Evolutionary conservation across 2,888 invertebrate genomes (phyloP), one percentile per base, ranked within the genome.

Genomic region (Thereva nobilitata): DNA sequence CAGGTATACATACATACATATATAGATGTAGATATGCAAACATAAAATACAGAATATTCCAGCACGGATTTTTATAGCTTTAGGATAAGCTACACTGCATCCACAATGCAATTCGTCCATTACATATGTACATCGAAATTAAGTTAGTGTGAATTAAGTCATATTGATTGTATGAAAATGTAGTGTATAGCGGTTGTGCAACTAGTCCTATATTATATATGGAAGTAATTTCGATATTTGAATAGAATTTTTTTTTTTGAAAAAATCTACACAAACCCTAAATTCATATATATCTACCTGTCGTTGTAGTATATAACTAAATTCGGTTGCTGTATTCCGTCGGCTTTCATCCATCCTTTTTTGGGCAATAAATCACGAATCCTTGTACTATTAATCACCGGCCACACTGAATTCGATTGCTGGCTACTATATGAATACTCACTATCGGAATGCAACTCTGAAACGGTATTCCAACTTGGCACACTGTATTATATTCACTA

Each of bases 261-360:
- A 23, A 50, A 50, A 50, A 61, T 34, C 50, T 61, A 61, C 34
- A 41, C 61, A 61, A 56, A 10, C 4, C n/a, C 1, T 9, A 5
- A n/a, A 5, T 45, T 8, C n/a, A n/a, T 12, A 44, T 73, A n/a
- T n/a, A n/a, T n/a, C n/a, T n/a, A 80, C 80, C 80, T 80, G 80
- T 69, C 80, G 75, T 71, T 80, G 80, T 69, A 80, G 76, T 68
- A 80, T 80, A 71, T 80, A 80, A 73, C 80, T 80, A 69, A 80
- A 80, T 76, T 80, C 80, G 66, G 78, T 79, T 66, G 80, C 80
- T 68, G 79, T 78, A 74, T 77, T 79, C 71, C 78, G 75, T 71
- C 78, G 75, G 71, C 75, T 79, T 68, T 79, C 79, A 72, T 76
- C 76, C 79, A 79, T 79, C 71, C 23, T 59, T 37, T 8, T 8